Conservation (phyloP, 2,888 invertebrate species). For the Aspidiotus destructor region DNA sequence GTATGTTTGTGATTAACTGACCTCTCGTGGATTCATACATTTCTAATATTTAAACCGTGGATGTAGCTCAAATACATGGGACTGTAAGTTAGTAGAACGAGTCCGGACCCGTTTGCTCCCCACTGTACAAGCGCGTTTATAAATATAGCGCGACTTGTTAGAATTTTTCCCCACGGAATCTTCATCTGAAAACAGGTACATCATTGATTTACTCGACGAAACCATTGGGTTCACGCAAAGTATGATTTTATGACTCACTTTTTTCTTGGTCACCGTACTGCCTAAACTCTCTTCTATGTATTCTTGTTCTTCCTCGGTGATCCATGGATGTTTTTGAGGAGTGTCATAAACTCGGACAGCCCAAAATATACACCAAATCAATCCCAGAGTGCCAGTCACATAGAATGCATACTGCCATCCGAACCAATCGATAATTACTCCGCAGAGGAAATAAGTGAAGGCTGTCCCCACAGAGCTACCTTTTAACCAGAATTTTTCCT, state of each 20-base stretch:
- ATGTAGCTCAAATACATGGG: constrained; percentile 61
- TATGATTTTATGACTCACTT: background rate
- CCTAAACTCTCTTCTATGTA: constrained; percentile 52
- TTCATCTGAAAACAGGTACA: constrained; percentile 41
- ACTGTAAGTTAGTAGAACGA: constrained; percentile 59
- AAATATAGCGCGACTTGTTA: constrained; percentile 54
- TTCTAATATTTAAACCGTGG: constrained; percentile 51
- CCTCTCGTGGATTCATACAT: too few species aligned
- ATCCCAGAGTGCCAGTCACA: constrained; percentile 51
- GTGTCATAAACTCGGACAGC: constrained; percentile 53
- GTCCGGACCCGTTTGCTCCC: constrained; percentile 59
- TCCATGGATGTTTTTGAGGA: constrained; percentile 57
- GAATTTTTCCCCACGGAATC: constrained; percentile 54
- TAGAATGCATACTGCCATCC: constrained; percentile 67
- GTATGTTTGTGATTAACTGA: too few species aligned
- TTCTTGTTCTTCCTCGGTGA: constrained; percentile 49
- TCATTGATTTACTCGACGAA: background rate
- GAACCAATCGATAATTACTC: constrained; percentile 52
- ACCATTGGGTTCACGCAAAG: too few species aligned
- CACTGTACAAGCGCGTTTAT: constrained; percentile 55
- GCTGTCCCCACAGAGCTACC: constrained; percentile 59
- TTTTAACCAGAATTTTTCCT: constrained; percentile 42
- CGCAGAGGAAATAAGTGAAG: constrained; percentile 59
- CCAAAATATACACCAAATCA: constrained; percentile 59
- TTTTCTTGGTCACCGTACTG: constrained; percentile 39